These are phyloP conservation scores for Laticauda colubrina DNA, from an alignment of 2,113 vertebrate species.

Conservation along the genomic window DNA sequence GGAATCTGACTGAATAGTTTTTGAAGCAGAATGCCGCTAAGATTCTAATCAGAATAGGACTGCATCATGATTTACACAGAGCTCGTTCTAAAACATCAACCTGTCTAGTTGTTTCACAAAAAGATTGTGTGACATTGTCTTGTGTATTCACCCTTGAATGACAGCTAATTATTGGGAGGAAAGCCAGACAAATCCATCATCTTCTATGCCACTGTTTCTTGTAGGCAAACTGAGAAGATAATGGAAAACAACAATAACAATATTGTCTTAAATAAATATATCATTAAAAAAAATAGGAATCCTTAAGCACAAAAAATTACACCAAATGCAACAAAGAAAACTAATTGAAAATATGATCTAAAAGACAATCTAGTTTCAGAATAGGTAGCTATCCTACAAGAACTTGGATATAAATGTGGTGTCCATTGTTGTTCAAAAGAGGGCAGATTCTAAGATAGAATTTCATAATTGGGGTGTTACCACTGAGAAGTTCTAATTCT, in stretches of 20 bases:
- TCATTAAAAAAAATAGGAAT: not conserved
- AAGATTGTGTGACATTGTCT: not conserved
- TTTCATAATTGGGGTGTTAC: not conserved
- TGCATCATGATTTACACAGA: not conserved
- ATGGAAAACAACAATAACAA: not conserved
- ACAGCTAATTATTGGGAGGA: not conserved
- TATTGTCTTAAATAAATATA: not conserved
- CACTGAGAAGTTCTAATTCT: not conserved
- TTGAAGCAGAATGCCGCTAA: not conserved
- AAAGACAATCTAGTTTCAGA: not conserved
- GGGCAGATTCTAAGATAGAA: too few relatives aligned
- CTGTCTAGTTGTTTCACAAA: not conserved
- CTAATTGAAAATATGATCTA: not conserved
- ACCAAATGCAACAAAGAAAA: not conserved
- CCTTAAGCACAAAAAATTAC: not conserved
- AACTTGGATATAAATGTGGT: not conserved
- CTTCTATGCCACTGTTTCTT: not conserved
- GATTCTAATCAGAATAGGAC: not conserved
- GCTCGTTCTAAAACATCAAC: not conserved
- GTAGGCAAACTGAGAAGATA: not conserved
- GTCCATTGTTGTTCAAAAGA: not conserved
- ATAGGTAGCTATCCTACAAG: not conserved
- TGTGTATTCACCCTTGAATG: not conserved
- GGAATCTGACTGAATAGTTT: not conserved
- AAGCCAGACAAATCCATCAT: not conserved